phyloP scores from a whole-genome alignment of 2,797 vertebrate species.

The Squalus acanthias region DNA sequence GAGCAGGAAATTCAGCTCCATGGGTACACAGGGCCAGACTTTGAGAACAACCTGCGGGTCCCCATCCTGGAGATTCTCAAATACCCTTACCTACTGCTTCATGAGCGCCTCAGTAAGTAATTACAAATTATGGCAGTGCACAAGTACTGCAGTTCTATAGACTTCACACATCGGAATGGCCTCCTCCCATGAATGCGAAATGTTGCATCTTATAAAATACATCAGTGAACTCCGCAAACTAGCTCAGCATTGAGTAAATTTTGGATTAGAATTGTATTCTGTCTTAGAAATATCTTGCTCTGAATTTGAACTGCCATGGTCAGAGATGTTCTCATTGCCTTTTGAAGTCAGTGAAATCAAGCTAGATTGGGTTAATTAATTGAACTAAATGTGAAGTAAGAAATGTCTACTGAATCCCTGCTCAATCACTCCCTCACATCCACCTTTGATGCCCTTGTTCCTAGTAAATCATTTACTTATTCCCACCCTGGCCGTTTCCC shows the following conservation, averaged over 20 bases:
- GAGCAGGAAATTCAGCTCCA: conserved; percentile 55
- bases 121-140: neutral
- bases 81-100: conserved; percentile 68
- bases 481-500: neutral
- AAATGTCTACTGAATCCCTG: neutral
- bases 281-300: neutral
- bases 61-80: conserved; percentile 72
- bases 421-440: neutral
- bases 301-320: neutral
- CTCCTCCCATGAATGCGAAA: neutral
- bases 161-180: neutral
- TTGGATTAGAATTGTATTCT: neutral
- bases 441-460: neutral
- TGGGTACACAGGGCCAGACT: conserved; percentile 56
- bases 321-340: neutral
- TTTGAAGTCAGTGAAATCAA: neutral
- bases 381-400: neutral
- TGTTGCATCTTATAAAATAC: neutral
- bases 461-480: neutral
- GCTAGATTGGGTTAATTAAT: neutral
- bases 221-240: neutral
- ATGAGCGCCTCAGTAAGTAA: conserved; percentile 65
- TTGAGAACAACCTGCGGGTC: conserved; percentile 62
- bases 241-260: neutral
- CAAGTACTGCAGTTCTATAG: neutral